Conservation (phyloP, 2,888 invertebrate genomes). For the Stratiomys singularior region DNA sequence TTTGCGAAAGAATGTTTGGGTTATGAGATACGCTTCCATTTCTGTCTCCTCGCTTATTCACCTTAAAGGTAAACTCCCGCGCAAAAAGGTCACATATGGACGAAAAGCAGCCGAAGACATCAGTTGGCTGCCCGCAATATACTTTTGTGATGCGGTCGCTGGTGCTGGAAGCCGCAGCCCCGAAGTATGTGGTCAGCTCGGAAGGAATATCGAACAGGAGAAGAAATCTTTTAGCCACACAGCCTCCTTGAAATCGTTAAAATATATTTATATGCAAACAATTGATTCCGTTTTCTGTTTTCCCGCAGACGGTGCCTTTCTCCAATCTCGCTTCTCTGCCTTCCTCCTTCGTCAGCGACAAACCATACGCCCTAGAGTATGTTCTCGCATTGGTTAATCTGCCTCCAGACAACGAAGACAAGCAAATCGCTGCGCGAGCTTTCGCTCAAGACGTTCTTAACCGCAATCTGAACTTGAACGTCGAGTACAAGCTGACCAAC, state of each 20-base stretch:
- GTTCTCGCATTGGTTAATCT: conserved; percentile 83
- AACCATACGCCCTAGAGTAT: conserved; percentile 88
- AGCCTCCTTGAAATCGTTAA: background rate
- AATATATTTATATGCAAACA: background rate
- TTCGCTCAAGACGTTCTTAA: conserved; percentile 74
- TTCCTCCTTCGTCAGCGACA: conserved; percentile 76
- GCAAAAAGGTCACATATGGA: conserved; percentile 5
- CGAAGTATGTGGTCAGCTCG: background rate
- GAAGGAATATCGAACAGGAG: conserved; percentile 19
- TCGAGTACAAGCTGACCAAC: conserved; percentile 74
- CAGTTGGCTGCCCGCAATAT: conserved; percentile 56
- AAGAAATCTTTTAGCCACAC: conserved; percentile 6
- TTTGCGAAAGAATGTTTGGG: conserved; percentile 61
- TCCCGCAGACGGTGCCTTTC: conserved; percentile 69
- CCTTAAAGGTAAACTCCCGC: conserved; percentile 11
- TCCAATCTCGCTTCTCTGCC: conserved; percentile 87
- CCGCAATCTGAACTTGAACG: conserved; percentile 82
- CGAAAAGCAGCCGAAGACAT: conserved; percentile 41
- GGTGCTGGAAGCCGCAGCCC: conserved; percentile 9
- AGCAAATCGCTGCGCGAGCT: conserved; percentile 76
- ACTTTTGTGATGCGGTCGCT: conserved; percentile 57
- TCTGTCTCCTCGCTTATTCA: background rate
- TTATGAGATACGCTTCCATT: background rate
- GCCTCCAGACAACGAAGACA: conserved; percentile 88
- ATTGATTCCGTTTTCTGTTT: conserved; percentile 2